Conservation (phyloP, 2,113 vertebrate species). For the Phalacrocorax brasilianus region DNA sequence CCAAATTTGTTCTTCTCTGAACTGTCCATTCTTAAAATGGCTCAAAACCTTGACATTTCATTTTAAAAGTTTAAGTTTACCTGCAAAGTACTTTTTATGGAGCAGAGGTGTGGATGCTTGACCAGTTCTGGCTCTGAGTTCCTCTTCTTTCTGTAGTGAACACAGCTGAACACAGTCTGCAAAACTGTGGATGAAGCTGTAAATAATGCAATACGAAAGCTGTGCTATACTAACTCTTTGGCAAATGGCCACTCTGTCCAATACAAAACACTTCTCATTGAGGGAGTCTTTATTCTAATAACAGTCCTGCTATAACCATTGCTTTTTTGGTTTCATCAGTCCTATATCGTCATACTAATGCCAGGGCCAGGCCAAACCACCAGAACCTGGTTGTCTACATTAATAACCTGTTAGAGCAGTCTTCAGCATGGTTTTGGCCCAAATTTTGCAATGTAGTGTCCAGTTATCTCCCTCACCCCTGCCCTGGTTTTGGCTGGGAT, state of each 20-base stretch:
- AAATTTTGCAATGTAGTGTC: neutral
- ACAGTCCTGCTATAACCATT: neutral
- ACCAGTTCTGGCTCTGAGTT: neutral
- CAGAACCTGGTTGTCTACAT: neutral
- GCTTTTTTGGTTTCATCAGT: neutral
- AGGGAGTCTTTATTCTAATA: neutral
- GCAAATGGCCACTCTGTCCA: neutral
- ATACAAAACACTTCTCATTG: neutral
- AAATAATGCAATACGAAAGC: neutral
- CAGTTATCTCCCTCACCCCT: neutral
- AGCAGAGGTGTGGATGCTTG: neutral
- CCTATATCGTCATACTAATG: no score
- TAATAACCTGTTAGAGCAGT: neutral
- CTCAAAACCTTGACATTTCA: neutral
- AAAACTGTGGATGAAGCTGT: neutral
- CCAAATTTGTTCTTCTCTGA: neutral
- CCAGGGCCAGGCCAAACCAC: neutral
- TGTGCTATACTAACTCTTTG: neutral
- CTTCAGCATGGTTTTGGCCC: neutral
- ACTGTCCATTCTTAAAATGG: neutral
- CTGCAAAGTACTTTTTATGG: neutral
- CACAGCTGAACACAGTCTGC: neutral
- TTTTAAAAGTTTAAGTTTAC: neutral
- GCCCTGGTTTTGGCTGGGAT: no score
- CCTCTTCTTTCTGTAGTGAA: neutral